Evolutionary conservation across 1,140 invertebrate species (phyloP).

Genomic region (Drosophila ohnishii): DNA sequence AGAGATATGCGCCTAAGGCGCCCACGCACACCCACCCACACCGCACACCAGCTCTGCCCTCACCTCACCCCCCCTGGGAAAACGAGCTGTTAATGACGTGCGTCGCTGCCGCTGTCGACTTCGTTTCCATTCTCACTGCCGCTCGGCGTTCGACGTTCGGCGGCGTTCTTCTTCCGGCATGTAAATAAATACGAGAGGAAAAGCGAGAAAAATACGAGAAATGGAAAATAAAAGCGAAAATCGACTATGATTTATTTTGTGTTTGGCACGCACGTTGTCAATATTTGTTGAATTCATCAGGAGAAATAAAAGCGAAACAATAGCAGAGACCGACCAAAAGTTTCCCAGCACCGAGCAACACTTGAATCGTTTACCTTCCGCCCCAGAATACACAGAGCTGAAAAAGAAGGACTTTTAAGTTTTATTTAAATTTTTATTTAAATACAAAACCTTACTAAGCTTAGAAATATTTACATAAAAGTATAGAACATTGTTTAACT

Average conservation of each 20-base stretch:
- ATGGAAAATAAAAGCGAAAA: slow-evolving; percentile 66
- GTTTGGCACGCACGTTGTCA: slow-evolving; percentile 79
- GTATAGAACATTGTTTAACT: not conserved
- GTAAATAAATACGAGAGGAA: slow-evolving; percentile 74
- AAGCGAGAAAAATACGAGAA: slow-evolving; percentile 61
- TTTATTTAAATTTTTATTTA: not conserved
- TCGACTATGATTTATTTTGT: slow-evolving; percentile 77
- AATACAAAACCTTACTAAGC: not conserved
- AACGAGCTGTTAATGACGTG: slow-evolving; percentile 74
- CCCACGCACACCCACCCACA: slow-evolving; percentile 35
- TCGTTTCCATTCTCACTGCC: slow-evolving; percentile 42
- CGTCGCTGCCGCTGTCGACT: slow-evolving; percentile 46
- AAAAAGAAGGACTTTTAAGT: not conserved
- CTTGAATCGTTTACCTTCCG: slow-evolving; percentile 30
- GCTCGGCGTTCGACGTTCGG: slow-evolving; percentile 49
- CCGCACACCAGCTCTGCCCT: slow-evolving; percentile 4
- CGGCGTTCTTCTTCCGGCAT: slow-evolving; percentile 77
- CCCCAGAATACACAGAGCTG: not conserved
- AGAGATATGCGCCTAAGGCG: slow-evolving; percentile 38
- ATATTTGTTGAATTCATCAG: slow-evolving; percentile 80
- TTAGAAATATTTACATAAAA: not conserved
- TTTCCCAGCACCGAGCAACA: slow-evolving; percentile 28
- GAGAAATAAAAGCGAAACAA: slow-evolving; percentile 47
- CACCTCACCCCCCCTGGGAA: slow-evolving; percentile 12
- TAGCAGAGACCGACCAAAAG: slow-evolving; percentile 12